Conservation (phyloP, 2,113 vertebrate genomes). For the Sinocyclocheilus rhinocerous region DNA sequence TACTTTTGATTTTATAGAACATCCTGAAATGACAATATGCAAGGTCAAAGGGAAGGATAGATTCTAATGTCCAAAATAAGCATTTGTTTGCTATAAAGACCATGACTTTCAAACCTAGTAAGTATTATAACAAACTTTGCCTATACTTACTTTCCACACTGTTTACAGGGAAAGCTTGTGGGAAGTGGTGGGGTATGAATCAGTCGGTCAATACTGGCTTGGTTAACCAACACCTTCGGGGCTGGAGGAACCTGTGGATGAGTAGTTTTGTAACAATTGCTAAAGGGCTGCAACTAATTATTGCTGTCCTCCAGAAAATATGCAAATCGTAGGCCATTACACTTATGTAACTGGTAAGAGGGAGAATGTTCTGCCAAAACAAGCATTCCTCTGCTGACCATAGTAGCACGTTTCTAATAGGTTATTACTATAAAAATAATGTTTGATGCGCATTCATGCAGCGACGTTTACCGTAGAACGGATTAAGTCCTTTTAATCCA, state of each 20-base stretch:
- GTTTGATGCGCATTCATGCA: too few relatives aligned
- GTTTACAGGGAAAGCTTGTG: slow-evolving; percentile 79
- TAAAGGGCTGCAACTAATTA: too few relatives aligned
- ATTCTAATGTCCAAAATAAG: neutral
- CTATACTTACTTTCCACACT: slow-evolving; percentile 81
- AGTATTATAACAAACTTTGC: neutral
- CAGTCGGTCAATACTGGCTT: slow-evolving; percentile 54
- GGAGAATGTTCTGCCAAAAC: neutral
- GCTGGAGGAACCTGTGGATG: slow-evolving; percentile 58
- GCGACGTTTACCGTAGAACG: too few relatives aligned
- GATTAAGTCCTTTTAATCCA: too few relatives aligned
- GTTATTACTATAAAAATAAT: too few relatives aligned
- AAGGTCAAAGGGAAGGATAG: neutral
- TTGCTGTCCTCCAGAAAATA: too few relatives aligned
- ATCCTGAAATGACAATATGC: slow-evolving; percentile 65
- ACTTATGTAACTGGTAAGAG: neutral
- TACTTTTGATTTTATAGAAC: slow-evolving; percentile 83
- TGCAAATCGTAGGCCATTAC: too few relatives aligned
- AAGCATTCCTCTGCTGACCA: neutral
- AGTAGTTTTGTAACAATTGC: too few relatives aligned
- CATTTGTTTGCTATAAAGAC: neutral
- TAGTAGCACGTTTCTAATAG: too few relatives aligned
- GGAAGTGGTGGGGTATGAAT: slow-evolving; percentile 67
- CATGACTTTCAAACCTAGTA: too few relatives aligned
- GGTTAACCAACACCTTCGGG: slow-evolving; percentile 58